phyloP scores from a whole-genome alignment of 2,113 vertebrate species.

The Hirundichthys speculiger region DNA sequence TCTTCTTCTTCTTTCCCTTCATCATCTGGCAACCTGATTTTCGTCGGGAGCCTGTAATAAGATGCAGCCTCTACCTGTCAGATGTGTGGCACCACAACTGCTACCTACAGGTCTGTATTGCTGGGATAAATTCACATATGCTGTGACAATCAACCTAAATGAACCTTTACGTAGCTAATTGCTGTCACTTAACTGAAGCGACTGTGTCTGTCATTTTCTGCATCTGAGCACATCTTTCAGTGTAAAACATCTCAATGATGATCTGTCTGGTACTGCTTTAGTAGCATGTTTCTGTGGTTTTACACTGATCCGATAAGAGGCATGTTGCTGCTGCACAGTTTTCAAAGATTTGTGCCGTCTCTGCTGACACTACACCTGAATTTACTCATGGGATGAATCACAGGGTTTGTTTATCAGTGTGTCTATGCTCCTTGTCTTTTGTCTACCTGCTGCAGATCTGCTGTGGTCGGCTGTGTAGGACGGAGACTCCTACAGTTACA shows the following conservation, averaged over 20 bases:
- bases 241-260: conserved; percentile 14
- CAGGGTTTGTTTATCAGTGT: conserved; percentile 32
- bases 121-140: conserved; percentile 1
- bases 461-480: conserved; percentile 31
- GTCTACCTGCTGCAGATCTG: conserved; percentile 54
- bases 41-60: conserved; percentile 31
- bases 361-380: conserved; percentile 6
- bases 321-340: conserved; percentile 20
- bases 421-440: conserved; percentile 33
- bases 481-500: conserved; percentile 46
- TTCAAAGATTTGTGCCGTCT: conserved; percentile 13
- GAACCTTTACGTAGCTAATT: background rate
- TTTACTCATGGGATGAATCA: conserved; percentile 18
- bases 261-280: conserved; percentile 17
- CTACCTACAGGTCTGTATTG: conserved; percentile 72
- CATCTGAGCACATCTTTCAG: conserved; percentile 10
- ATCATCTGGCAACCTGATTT: conserved; percentile 25
- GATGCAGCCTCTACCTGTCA: conserved; percentile 65
- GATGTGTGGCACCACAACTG: conserved; percentile 60
- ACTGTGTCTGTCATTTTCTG: background rate
- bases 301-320: conserved; percentile 25
- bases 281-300: conserved; percentile 20
- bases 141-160: too few relatives aligned
- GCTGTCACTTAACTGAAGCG: background rate
- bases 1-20: background rate